Conservation (phyloP, 1,140 invertebrate species). For the Nomia melanderi region DNA sequence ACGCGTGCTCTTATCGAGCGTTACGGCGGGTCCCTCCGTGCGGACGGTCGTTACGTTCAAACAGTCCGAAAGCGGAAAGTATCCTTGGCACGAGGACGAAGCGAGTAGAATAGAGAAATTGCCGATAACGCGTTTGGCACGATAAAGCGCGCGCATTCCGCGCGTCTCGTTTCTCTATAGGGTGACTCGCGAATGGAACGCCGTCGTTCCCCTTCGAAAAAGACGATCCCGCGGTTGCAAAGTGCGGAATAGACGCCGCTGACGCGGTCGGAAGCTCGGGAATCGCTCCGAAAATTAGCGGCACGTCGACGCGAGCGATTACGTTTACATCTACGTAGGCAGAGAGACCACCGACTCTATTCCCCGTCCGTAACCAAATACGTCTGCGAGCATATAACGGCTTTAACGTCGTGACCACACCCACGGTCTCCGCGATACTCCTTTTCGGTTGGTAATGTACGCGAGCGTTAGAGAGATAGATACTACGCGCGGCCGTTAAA, state of each 20-base stretch:
- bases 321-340: constrained; percentile 54
- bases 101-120: constrained; percentile 15
- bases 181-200: constrained; percentile 34
- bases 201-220: no score
- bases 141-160: constrained; percentile 41
- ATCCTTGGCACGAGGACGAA: background rate
- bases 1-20: constrained; percentile 22
- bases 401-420: constrained; percentile 67
- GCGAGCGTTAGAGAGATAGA: constrained; percentile 3
- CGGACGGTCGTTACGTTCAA: background rate
- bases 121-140: constrained; percentile 32
- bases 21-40: background rate
- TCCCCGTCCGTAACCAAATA: constrained; percentile 75
- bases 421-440: constrained; percentile 55
- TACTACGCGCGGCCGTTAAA: constrained; percentile 14
- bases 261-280: no score
- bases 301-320: constrained; percentile 24
- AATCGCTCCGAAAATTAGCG: background rate
- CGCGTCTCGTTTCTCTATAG: constrained; percentile 23
- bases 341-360: constrained; percentile 53
- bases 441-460: constrained; percentile 33
- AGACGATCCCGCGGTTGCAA: no score
- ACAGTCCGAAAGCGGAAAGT: no score
- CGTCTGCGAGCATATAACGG: constrained; percentile 61
- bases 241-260: no score